Base-by-base conservation (phyloP, 2,113 vertebrate genomes). In the Lycaon pictus region DNA sequence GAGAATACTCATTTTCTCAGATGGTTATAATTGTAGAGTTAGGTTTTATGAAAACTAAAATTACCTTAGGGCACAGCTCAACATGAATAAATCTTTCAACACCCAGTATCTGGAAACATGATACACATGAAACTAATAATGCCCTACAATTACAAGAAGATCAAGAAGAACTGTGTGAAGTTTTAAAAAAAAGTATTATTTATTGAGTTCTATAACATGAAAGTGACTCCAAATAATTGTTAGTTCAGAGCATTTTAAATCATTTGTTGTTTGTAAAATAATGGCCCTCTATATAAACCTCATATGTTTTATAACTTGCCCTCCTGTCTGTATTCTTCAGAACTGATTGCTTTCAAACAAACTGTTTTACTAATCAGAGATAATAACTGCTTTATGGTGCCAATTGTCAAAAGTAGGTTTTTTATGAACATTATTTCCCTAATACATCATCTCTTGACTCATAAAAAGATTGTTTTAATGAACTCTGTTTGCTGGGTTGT, bases 61-160 rank as follows among this genome's bases (percentile, higher is more conserved):
- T 99, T 98, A 99, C 98, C 98, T 99, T 95, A 93, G 98, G 98
- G 98, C 98, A 95, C 97, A 98, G 98, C 95, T 98, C 98, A 98
- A 98, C 96, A 97, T 96, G 98, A 99, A 98, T 98, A 99, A 99
- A 98, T 99, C 99, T 99, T 99, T 99, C 98, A 99, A 98, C 98
- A 98, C 98, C 95, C 94, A 92, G 96, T 98, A 98, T 96, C 96
- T 98, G 88, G 97, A 99, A 99, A 99, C 98, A 97, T 98, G 99
- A 99, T 99, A 98, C 97, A 97, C 98, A 93, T 98, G 99, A 99
- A 99, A 98, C 98, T 98, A 97, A 98, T 99, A 99, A 98, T 97
- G 51, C 71, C 81, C 97, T 98, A 98, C 95, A 99, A 98, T 98
- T 98, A 98, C 97, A 99, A 98, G 98, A 98, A 97, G 98, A 98